Conservation (phyloP, 2,113 vertebrate species). For the Hystrix brachyura region DNA sequence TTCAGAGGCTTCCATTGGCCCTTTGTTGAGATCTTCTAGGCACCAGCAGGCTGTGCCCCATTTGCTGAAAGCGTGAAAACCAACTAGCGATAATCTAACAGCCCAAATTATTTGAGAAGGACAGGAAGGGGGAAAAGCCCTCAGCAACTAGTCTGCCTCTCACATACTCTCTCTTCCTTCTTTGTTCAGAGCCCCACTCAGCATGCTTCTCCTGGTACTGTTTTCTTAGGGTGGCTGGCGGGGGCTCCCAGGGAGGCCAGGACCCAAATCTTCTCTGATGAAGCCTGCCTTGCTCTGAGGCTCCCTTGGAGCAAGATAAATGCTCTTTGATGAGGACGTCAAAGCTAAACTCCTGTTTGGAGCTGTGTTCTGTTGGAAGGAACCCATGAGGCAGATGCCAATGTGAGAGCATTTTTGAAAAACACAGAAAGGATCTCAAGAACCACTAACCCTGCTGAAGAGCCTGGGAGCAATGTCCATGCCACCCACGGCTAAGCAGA, state of each 20-base stretch:
- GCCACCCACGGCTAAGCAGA: neutral
- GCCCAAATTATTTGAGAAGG: neutral
- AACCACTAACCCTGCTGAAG: neutral
- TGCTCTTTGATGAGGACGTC: neutral
- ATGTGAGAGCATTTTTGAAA: neutral
- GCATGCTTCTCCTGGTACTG: neutral
- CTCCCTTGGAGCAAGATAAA: neutral
- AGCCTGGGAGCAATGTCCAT: neutral
- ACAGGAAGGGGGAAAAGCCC: neutral
- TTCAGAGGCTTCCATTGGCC: neutral
- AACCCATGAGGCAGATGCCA: neutral
- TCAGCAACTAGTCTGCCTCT: neutral
- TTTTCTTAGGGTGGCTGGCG: neutral
- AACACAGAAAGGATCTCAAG: neutral
- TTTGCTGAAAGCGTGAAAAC: conserved; percentile 15
- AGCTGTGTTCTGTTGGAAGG: neutral
- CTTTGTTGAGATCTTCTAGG: neutral
- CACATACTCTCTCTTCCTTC: neutral
- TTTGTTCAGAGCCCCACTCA: neutral
- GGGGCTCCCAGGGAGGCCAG: neutral
- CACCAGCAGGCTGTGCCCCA: neutral
- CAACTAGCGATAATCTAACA: neutral
- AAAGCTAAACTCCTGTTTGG: neutral
- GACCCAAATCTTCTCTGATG: neutral
- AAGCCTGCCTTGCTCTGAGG: neutral